Evolutionary conservation across 2,888 invertebrate species (phyloP), one percentile per base, ranked within the genome.

Genomic region (Smittia aterrima): DNA sequence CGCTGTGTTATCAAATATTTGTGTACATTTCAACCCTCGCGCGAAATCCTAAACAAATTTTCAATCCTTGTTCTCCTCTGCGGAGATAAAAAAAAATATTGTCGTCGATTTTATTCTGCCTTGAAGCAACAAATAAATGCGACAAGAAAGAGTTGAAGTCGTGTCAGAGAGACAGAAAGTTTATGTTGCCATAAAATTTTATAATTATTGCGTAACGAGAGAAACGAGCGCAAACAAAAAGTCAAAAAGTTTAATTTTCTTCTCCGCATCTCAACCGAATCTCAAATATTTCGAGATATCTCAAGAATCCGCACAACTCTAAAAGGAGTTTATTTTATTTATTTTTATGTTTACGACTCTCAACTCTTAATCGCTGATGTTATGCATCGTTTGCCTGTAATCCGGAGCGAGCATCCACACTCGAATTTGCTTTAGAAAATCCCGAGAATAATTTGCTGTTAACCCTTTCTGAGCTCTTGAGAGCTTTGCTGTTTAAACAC

Each of bases 151-250:
- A 58, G 22, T 47, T 22, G 58, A 58, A 47, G 47, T 32, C 32
- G 32, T 32, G 32, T 32, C 32, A 58, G 24, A 6, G 16, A 58
- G 24, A 58, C 13, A 11, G 1, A 22, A 58, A 64, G 25, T 3
- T 64, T 64, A 64, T 64, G 64, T 64, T 64, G 64, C 25, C 64
- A 25, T 64, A 64, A 64, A 64, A 64, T 64, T 64, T 64, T 64
- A 64, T 64, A 64, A 64, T 64, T 64, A 64, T 64, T 64, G 64
- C 58, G 58, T 18, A 58, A 58, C 58, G 58, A 58, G 58, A 22
- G 22, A 22, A 18, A 22, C 58, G 22, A 58, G 22, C 58, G 58
- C 58, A 22, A 22, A 58, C 22, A 58, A 58, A 58, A 58, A 58
- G 58, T 58, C 9, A 22, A 47, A 47, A 58, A 58, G 58, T 22